A percentile compares a stretch with the other conserved stretches of the same genome.
phyloP scores from a whole-genome alignment of 2,888 invertebrate species.

The Archips crataeganus region DNA sequence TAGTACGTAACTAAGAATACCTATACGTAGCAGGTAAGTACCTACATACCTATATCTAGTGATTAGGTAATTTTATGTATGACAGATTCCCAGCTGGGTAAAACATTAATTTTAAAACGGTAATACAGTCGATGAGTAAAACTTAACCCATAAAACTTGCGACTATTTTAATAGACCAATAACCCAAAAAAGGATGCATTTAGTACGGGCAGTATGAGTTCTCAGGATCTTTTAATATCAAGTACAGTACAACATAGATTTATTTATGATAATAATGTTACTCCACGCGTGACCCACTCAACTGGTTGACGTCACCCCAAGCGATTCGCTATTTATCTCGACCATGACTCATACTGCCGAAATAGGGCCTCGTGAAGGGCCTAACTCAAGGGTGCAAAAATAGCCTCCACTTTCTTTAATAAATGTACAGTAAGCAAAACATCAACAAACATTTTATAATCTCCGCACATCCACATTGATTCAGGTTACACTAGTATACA shows the following conservation, averaged over 20 bases:
- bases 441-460: neutral
- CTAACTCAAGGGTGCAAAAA: constrained; percentile 29
- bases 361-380: constrained; percentile 31
- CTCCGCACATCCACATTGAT: neutral
- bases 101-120: too few species aligned
- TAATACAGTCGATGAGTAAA: too few species aligned
- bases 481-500: neutral
- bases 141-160: too few species aligned
- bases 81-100: too few species aligned
- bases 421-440: neutral
- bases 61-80: too few species aligned
- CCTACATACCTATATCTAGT: too few species aligned
- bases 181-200: too few species aligned
- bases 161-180: too few species aligned
- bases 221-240: neutral
- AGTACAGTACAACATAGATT: constrained; percentile 3
- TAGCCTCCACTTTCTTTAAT: constrained; percentile 17
- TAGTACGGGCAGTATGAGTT: too few species aligned
- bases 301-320: constrained; percentile 47
- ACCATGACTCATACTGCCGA: constrained; percentile 46
- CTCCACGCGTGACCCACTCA: constrained; percentile 46
- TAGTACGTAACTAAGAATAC: too few species aligned
- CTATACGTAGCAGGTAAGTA: too few species aligned
- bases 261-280: constrained; percentile 38
- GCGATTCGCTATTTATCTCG: constrained; percentile 35